Evolutionary conservation across 2,888 invertebrate genomes (phyloP).

Genomic region (Drosophila prostipennis): DNA sequence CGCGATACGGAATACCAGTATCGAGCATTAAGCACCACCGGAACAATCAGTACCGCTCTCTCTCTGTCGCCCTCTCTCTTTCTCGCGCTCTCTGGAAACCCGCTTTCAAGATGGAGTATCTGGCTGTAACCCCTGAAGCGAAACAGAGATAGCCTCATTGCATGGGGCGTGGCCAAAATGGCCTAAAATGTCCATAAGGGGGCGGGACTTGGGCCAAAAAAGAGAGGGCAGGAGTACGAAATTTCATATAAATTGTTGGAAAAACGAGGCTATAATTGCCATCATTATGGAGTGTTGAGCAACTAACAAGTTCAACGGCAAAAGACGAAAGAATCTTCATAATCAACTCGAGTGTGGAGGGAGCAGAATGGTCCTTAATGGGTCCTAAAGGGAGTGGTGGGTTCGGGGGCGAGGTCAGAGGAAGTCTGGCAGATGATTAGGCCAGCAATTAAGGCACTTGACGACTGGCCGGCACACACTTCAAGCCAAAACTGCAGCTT

Average conservation of each 20-base stretch:
- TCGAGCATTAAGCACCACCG: slow-evolving; percentile 41
- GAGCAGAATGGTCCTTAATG: slow-evolving; percentile 18
- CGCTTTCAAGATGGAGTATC: slow-evolving; percentile 80
- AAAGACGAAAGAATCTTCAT: slow-evolving; percentile 57
- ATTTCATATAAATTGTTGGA: slow-evolving; percentile 82
- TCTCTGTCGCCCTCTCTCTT: slow-evolving; percentile 18
- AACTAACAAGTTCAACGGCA: slow-evolving; percentile 58
- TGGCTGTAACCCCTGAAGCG: slow-evolving; percentile 4
- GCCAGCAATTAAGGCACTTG: slow-evolving; percentile 70
- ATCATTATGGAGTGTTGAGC: slow-evolving; percentile 83
- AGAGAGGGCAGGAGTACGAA: slow-evolving; percentile 47
- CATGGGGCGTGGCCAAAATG: slow-evolving; percentile 60
- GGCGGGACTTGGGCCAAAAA: slow-evolving; percentile 39
- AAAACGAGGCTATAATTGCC: slow-evolving; percentile 83
- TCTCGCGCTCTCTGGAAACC: slow-evolving; percentile 29
- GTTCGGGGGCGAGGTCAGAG: slow-evolving; percentile 3
- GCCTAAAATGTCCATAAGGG: slow-evolving; percentile 21
- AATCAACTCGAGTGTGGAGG: slow-evolving; percentile 56
- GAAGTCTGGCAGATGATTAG: slow-evolving; percentile 69
- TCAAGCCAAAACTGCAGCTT: slow-evolving; percentile 18
- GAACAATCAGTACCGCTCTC: slow-evolving; percentile 30
- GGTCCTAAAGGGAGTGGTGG: slow-evolving; percentile 3
- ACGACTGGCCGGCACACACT: slow-evolving; percentile 42
- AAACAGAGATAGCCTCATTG: slow-evolving; percentile 43
- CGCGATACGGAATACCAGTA: slow-evolving; percentile 16